A percentile compares a stretch with the other conserved stretches of the same genome.
Conservation (phyloP, 1,140 invertebrate species). For the Diabrotica undecimpunctata region DNA sequence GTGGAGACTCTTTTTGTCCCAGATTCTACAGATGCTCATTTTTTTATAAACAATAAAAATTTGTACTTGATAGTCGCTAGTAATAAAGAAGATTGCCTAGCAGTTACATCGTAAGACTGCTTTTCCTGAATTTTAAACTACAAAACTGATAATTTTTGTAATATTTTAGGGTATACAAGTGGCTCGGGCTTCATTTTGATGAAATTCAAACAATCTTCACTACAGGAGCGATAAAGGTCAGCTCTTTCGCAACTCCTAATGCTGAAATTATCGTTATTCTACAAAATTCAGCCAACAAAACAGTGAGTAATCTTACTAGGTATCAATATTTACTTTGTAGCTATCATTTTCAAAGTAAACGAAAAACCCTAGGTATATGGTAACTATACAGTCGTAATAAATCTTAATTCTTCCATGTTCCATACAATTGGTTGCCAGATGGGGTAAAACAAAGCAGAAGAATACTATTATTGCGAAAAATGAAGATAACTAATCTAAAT, state of each 20-base stretch:
- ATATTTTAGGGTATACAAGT: conserved; percentile 13
- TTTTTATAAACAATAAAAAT: conserved; percentile 4
- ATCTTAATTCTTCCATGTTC: not conserved
- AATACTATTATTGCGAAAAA: too few species aligned
- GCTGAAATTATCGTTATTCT: conserved; percentile 13
- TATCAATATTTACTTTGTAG: not conserved
- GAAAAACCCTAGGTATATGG: not conserved
- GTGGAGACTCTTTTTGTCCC: conserved; percentile 3
- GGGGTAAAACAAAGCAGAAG: too few species aligned
- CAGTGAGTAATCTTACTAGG: conserved; percentile 8
- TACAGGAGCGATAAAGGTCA: conserved; percentile 12
- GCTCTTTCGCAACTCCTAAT: conserved; percentile 4
- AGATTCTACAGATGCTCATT: conserved; percentile 8
- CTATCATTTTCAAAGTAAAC: not conserved
- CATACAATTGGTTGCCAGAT: not conserved
- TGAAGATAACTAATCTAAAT: too few species aligned
- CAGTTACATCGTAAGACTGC: not conserved
- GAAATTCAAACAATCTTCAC: conserved; percentile 14
- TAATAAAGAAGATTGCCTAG: conserved; percentile 8
- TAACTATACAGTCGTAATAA: not conserved
- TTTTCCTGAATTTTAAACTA: conserved; percentile 2
- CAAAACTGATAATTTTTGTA: not conserved
- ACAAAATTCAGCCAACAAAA: conserved; percentile 5
- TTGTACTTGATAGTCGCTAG: not conserved
- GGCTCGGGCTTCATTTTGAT: conserved; percentile 13